phyloP scores from a whole-genome alignment of 2,888 invertebrate genomes.

The Microdon myrmicae region DNA sequence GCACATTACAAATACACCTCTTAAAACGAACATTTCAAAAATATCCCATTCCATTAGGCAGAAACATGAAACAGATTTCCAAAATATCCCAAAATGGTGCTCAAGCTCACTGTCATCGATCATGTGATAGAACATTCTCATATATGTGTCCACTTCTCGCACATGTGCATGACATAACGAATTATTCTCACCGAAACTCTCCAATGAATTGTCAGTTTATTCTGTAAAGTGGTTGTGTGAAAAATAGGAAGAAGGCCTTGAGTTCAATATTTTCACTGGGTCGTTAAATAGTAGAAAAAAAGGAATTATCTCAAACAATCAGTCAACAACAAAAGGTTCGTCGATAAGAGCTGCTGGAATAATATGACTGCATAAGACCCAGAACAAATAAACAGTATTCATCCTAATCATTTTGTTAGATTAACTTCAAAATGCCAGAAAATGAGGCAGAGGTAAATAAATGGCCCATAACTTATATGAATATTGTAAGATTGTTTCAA shows the following conservation, averaged over 20 bases:
- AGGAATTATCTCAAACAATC: neutral
- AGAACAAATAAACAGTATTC: slow-evolving; percentile 11
- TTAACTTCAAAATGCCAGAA: slow-evolving; percentile 23
- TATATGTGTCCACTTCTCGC: slow-evolving; percentile 13
- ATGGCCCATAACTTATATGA: neutral
- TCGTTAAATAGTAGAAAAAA: slow-evolving; percentile 10
- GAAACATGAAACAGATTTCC: too few species aligned
- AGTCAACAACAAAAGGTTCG: slow-evolving; percentile 4
- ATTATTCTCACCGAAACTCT: neutral
- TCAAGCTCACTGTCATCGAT: too few species aligned
- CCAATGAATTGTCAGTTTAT: slow-evolving; percentile 27
- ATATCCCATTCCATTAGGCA: too few species aligned
- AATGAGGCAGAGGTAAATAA: slow-evolving; percentile 27
- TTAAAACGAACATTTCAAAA: too few species aligned
- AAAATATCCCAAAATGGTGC: too few species aligned
- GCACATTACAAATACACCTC: too few species aligned
- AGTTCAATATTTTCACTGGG: slow-evolving; percentile 14
- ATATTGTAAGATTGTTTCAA: neutral
- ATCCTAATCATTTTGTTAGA: slow-evolving; percentile 1
- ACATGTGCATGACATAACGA: too few species aligned
- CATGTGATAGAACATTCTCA: slow-evolving; percentile 46
- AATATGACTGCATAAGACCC: slow-evolving; percentile 25
- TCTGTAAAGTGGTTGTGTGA: slow-evolving; percentile 31
- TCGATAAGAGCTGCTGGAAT: too few species aligned
- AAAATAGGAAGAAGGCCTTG: slow-evolving; percentile 2